phyloP scores from a whole-genome alignment of 2,113 vertebrate genomes.

The Apodemus speciosus region DNA sequence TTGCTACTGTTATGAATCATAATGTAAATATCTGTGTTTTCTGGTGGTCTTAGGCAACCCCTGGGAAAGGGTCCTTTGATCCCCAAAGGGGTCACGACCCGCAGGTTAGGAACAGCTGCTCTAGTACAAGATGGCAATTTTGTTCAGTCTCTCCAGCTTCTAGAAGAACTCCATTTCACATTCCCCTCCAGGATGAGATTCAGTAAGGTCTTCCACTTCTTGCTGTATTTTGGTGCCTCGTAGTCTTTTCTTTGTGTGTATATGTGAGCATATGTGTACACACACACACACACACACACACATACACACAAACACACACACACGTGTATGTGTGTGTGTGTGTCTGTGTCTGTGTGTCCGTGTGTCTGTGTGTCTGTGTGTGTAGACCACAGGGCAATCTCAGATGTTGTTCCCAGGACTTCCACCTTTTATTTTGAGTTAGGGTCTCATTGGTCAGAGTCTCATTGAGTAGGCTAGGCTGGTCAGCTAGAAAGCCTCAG shows the following conservation, averaged over 20 bases:
- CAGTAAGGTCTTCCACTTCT: not conserved
- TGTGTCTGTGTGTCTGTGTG: not conserved
- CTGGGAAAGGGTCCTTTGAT: not conserved
- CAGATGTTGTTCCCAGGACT: not conserved
- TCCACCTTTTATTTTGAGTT: not conserved
- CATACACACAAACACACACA: too few species aligned
- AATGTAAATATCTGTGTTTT: not conserved
- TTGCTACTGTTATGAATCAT: not conserved
- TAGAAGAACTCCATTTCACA: too few species aligned
- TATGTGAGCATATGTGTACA: rapidly evolving
- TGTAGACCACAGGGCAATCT: not conserved
- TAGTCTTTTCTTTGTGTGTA: too few species aligned
- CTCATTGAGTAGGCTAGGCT: not conserved
- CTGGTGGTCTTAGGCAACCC: not conserved
- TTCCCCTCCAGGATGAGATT: too few species aligned
- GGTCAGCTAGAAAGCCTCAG: not conserved
- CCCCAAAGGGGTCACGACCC: not conserved
- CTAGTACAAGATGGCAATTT: not conserved
- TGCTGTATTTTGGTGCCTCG: not conserved
- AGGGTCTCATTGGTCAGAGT: not conserved
- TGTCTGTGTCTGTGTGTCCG: too few species aligned
- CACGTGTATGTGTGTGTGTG: not conserved
- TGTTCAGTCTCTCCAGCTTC: not conserved
- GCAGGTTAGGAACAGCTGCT: not conserved
- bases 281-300: not conserved